Base-by-base conservation (phyloP, 2,888 invertebrate species). In the Trileptium ribeirensis region DNA sequence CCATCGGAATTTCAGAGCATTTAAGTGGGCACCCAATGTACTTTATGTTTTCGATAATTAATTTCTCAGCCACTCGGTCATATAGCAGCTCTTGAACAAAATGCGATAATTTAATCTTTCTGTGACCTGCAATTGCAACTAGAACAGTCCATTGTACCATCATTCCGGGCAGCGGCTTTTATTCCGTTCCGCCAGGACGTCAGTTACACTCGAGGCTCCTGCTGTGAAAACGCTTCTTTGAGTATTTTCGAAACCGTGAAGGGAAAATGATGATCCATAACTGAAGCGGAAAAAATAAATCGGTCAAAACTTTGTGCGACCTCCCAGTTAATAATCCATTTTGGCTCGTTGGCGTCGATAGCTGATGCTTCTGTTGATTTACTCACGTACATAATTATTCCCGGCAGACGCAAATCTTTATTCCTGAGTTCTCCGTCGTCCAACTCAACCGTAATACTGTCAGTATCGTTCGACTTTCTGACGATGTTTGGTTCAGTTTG, bases 261-360 rank as follows among this genome's bases (percentile, higher is more conserved):
- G n/a, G 74, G 33, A 36, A 70, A 70, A 70, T 34, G 74, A 70
- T 70, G 74, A 70, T 70, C 74, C 8, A 70, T 31, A 8, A 70
- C 31, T 19, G 37, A 70, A 8, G 34, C 37, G 8, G 34, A 31
- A 70, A 70, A 36, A 15, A 70, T 70, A 8, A 70, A 15, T 34
- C n/a, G 34, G n/a, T 70, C 37, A 70, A 36, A 70, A 70, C 51
- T 51, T 8, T 24, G 8, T 24, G 51, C 51, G 24, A 24, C 8
- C 51, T 51, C 51, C 51, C 51, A 51, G 24, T 51, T 51, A 51
- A 51, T 24, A 8, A 24, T 51, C 51, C 51, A 51, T 51, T 15
- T 24, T 8, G 8, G 8, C 51, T 24, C 51, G 8, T 24, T 24
- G 51, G 51, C 24, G 24, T 51, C 51, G 8, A 8, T 24, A 15